Evolutionary conservation across 1,140 invertebrate species (phyloP), one percentile per base, ranked within the genome.

Genomic region (Brachionus angularis): DNA sequence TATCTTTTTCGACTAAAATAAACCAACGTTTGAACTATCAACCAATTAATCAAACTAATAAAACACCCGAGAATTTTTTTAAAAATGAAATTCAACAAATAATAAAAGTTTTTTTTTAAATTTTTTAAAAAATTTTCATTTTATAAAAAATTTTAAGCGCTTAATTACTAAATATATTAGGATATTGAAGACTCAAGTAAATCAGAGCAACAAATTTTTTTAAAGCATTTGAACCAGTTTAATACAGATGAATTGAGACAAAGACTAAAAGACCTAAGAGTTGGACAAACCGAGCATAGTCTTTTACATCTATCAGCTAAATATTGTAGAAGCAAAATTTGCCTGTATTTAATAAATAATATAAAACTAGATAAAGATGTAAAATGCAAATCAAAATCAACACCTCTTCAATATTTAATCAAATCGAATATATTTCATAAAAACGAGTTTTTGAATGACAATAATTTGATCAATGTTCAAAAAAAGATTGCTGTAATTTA

Each of bases 281-380:
- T 46, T 29, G 44, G 27, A 7, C 62, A 67, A 25, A 50, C 46
- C 21, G 42, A 46, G 29, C 47, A 29, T 34, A 34, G 29, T 4
- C 7, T 67, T 3, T 16, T 67, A 31, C 62, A 67, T n/a, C 29
- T 67, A 7, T 39, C 62, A 18, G 62, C 62, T 18, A 67, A 67
- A 18, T 31, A 67, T 36, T 67, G 62, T 50, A n/a, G 62, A 14
- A 46, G 18, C 23, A 67, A 23, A 21, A 34, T 67, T 67, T 67
- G 62, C 25, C 25, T 47, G 12, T 67, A 47, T 67, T 34, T 67
- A 50, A 50, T 67, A 31, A 34, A 55, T 33, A 55, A 55, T 34
- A 33, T 55, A 16, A 36, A 16, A 33, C 2, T 47, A 67, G 62
- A 67, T 47, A 46, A 50, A 16, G 42, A 50, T 31, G 16, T 67